phyloP scores from a whole-genome alignment of 2,888 invertebrate species.

The Ctena decussata region DNA sequence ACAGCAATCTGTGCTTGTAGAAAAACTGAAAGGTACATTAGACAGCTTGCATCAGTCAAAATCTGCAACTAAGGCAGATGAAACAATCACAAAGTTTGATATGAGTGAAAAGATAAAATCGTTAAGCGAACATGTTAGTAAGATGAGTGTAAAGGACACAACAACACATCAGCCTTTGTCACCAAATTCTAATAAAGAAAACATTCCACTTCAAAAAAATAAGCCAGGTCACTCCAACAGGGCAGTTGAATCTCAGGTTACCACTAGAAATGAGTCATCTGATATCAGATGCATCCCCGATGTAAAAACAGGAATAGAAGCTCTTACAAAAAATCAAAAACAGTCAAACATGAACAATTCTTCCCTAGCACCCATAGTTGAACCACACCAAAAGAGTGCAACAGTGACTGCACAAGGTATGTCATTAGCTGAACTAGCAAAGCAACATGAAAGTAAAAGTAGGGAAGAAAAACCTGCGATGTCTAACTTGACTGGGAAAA shows the following conservation, averaged over 20 bases:
- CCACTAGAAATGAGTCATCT: background rate
- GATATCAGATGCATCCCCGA: background rate
- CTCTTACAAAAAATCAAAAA: background rate
- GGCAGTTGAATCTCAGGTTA: background rate
- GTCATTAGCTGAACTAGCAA: slow-evolving; percentile 31
- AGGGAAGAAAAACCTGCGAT: no score
- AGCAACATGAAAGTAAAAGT: no score
- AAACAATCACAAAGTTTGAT: background rate
- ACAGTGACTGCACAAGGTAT: background rate
- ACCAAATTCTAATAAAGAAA: slow-evolving; percentile 2
- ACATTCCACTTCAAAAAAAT: background rate
- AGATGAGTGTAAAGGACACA: background rate
- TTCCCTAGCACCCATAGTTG: background rate
- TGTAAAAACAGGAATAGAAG: background rate
- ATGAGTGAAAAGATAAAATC: background rate
- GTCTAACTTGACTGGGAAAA: no score
- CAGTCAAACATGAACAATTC: background rate
- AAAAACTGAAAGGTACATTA: no score
- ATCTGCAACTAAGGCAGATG: no score
- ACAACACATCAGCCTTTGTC: background rate
- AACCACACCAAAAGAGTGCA: background rate
- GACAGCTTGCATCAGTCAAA: no score
- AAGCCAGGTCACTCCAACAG: background rate
- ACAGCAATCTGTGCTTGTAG: no score
- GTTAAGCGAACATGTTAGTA: background rate